phyloP scores from a whole-genome alignment of 2,888 invertebrate genomes.

The Empis stercorea region DNA sequence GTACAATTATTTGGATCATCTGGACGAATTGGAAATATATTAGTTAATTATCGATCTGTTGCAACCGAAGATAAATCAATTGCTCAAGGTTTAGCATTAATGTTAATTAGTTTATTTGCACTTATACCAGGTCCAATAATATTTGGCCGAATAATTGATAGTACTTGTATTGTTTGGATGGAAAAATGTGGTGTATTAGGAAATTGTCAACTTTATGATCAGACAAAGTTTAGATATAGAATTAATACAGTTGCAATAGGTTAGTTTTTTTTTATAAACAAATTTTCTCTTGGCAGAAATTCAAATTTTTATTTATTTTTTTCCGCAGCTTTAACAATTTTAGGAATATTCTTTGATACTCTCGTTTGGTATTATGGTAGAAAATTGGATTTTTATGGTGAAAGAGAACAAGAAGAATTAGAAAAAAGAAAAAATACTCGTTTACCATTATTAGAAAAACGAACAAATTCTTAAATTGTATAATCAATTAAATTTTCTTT shows the following conservation, averaged over 20 bases:
- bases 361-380: conserved; percentile 47
- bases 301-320: conserved; percentile 7
- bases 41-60: conserved; percentile 52
- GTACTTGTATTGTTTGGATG: conserved; percentile 54
- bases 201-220: conserved; percentile 55
- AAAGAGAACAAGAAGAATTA: conserved; percentile 23
- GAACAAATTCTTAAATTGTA: no score
- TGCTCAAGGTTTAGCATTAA: conserved; percentile 48
- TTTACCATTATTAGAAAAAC: no score
- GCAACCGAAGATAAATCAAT: conserved; percentile 48
- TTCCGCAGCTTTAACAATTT: conserved; percentile 40
- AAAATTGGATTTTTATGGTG: conserved; percentile 45
- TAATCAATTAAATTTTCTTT: no score
- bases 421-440: conserved; percentile 16
- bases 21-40: conserved; percentile 51
- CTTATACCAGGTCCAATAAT: conserved; percentile 58
- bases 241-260: conserved; percentile 44
- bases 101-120: conserved; percentile 48
- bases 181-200: conserved; percentile 46
- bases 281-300: not conserved
- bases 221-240: conserved; percentile 42
- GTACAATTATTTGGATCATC: conserved; percentile 49
- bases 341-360: conserved; percentile 46
- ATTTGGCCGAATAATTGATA: conserved; percentile 49
- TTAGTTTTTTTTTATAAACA: conserved; percentile 23